Evolutionary conservation across 2,113 vertebrate species (phyloP), one percentile per base, ranked within the genome.

Genomic region (Crotalus helleri): DNA sequence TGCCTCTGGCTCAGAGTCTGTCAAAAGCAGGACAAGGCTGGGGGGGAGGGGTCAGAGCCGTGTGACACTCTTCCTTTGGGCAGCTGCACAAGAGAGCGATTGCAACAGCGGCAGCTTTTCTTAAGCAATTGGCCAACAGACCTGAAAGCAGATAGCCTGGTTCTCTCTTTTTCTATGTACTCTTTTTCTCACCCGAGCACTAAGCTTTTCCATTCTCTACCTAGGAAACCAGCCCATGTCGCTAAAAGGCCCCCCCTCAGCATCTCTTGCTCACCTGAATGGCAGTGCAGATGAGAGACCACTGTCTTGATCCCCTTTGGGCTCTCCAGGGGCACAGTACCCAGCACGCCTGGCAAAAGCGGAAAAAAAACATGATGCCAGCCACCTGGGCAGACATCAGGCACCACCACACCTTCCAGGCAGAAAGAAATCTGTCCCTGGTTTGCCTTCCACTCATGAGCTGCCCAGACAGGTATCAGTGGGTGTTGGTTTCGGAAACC

Each of bases 271-370:
- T 97, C 96, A 99, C 99, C 99, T 94, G 98, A 98, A 95, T 99
- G 99, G 94, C 99, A 99, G 92, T 98, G 97, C 85, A 99, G 97
- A 87, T 98, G 97, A 7, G 97, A 97, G 93, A 99, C 95, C 0
- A 95, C 96, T 97, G 97, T 98, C 94, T 98, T 98, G 90, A 97
- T 97, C 87, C 98, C 97, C 59, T 97, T 94, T n/a, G 96, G 96
- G 0, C 97, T 93, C 54, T 98, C 97, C 95, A 99, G 96, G 0
- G 98, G 98, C 92, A 98, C 97, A 6, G 99, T 92, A 55, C 99
- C 99, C 96, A 99, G 94, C 88, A 98, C 97, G 51, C 98, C 99
- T 99, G 92, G 90, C 89, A 93, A 91, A 96, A 23, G 90, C 33
- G 11, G 92, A 95, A 19, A 86, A 59, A 94, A 81, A 90, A 2